Evolutionary conservation across 30 jellyfish, hydroid and myxozoan species (phyloP), one percentile per base, ranked within the genome.

Genomic region (Rhopilema esculentum): DNA sequence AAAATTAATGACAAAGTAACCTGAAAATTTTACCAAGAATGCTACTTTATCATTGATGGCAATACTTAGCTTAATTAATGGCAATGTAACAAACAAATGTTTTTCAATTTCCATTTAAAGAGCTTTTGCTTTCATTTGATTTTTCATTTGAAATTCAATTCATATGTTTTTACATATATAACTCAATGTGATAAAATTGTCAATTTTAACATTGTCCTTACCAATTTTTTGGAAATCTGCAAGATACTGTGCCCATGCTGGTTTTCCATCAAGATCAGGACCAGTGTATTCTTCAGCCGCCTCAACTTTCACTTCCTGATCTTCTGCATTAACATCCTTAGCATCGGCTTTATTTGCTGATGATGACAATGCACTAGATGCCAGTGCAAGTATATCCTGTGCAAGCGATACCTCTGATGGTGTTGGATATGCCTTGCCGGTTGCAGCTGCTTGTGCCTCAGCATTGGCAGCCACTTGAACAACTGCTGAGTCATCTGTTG

Each of bases 401-500:
- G 97, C 97, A n/a, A 89, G 93, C 1, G 97, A 89, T 66, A 89
- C 79, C 51, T 89, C 97, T 21, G 97, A 80, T 2, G 97, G 89
- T 1, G 94, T 77, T 23, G 97, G 93, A 51, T 30, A 81, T 28
- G 93, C 84, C 29, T 40, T 78, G 27, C 90, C 62, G 19, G 88
- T 80, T 0, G 86, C 91, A 1, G 97, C 97, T 0, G 95, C 85
- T 50, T 75, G 86, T 0, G 95, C 95, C 19, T 87, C 87, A 30
- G 87, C 88, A 49, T 61, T 77, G 21, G 85, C 89, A 31, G 89
- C 89, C 0, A 72, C 90, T 31, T 69, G 87, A 16, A 77, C 79
- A 29, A 68, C 95, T 0, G 95, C 86, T 24, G 86, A 32, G 0
- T 75, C 94, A 52, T 87, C 95, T 0, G 87, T 66, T 0, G 74